Evolutionary conservation across 2,797 vertebrate species (phyloP), one percentile per base, ranked within the genome.

Genomic region (Enteromius trimaculatus): DNA sequence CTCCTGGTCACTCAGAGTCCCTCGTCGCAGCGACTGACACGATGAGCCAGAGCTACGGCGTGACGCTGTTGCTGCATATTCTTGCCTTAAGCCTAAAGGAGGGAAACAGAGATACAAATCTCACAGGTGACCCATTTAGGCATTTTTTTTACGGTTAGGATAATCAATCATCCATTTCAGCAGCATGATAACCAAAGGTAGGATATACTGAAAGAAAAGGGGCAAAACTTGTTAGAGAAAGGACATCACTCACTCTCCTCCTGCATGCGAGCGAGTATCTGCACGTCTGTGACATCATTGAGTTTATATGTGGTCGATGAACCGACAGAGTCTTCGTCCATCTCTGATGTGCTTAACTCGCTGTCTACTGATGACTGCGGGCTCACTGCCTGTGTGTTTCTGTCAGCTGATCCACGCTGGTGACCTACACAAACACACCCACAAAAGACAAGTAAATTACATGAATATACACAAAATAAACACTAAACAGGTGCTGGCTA

Each of bases 211-310:
- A 19, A 55, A 80, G 31, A 11, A 60, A 23, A 77, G 3, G 21
- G 37, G 19, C n/a, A 49, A 42, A 21, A 49, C 9, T 1, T 42
- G 14, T 66, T 39, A 62, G 71, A 51, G 4, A 75, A 47, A 44
- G 42, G n/a, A 49, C 11, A 44, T 72, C 37, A 96, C 98, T 91
- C 94, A 99, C 98, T 99, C 94, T 99, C 98, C 91, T 99, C 98
- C 87, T 99, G 98, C 97, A 99, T 99, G 87, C 98, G 96, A 21
- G 98, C 98, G 88, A 99, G 91, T 89, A 99, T 99, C 89, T 99
- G 98, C 66, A 99, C 98, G 85, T 99, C 98, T 0, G 98, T 99
- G 92, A 99, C 97, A 86, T 99, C 97, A 71, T 99, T 98, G 90
- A 99, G 94, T 88, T 99, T 99, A 93, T 99, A 99, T 86, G 97